These are phyloP conservation scores for Leucoptera coffeella DNA, from an alignment of 2,888 invertebrate genomes.

Conservation along the genomic window DNA sequence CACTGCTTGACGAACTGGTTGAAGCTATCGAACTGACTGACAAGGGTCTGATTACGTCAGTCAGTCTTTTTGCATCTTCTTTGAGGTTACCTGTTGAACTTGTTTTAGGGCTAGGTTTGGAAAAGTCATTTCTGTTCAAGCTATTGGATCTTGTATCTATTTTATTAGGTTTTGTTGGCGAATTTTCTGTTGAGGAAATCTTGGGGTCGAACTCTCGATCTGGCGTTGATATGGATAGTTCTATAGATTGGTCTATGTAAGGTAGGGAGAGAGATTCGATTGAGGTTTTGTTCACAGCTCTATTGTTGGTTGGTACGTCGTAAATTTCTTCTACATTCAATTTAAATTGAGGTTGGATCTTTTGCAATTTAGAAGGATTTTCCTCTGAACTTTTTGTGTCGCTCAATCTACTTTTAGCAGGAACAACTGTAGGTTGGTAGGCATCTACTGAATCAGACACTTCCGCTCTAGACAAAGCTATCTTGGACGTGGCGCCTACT, in stretches of 20 bases:
- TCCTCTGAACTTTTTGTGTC: slow-evolving; percentile 11
- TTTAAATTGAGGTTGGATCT: slow-evolving; percentile 26
- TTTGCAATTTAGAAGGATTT: slow-evolving; percentile 12
- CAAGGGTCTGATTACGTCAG: slow-evolving; percentile 59
- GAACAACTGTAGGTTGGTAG: slow-evolving; percentile 20
- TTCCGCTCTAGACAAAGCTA: slow-evolving; percentile 42
- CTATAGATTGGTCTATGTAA: slow-evolving; percentile 43
- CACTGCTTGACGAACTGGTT: slow-evolving; percentile 60
- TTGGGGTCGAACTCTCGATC: slow-evolving; percentile 47
- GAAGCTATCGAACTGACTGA: slow-evolving; percentile 75
- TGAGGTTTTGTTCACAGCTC: slow-evolving; percentile 34
- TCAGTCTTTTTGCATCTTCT: slow-evolving; percentile 28
- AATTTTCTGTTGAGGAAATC: slow-evolving; percentile 30
- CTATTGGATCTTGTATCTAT: slow-evolving; percentile 22
- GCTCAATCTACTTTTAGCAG: slow-evolving; percentile 15
- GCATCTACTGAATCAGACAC: slow-evolving; percentile 40
- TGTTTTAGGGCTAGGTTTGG: slow-evolving; percentile 18
- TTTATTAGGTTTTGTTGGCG: slow-evolving; percentile 24
- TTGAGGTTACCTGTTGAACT: slow-evolving; percentile 43
- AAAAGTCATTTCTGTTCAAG: slow-evolving; percentile 32
- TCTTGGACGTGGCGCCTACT: slow-evolving; percentile 45
- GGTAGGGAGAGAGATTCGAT: slow-evolving; percentile 39
- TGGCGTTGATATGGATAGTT: slow-evolving; percentile 38
- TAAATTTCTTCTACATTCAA: slow-evolving; percentile 27
- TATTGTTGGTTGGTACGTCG: slow-evolving; percentile 41